phyloP scores from a whole-genome alignment of 1,140 invertebrate genomes.

The Lepidurus couesii region DNA sequence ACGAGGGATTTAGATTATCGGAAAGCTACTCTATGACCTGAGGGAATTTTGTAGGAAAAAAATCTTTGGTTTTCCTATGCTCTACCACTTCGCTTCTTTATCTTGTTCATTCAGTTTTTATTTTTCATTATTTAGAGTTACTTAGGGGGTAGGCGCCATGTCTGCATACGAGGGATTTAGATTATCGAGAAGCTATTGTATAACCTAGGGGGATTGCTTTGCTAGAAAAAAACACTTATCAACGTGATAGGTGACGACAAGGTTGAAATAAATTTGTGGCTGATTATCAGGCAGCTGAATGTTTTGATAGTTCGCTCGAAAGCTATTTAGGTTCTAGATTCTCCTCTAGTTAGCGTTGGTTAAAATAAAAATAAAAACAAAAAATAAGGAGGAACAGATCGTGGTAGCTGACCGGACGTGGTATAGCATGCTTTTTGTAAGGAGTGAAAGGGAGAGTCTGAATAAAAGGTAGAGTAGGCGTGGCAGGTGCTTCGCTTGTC shows the following conservation, averaged over 20 bases:
- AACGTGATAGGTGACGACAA: too few relatives aligned
- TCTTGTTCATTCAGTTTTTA: background rate
- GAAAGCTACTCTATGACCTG: background rate
- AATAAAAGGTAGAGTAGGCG: background rate
- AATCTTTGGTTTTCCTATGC: background rate
- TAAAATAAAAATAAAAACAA: background rate
- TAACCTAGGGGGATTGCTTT: background rate
- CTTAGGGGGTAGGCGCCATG: background rate
- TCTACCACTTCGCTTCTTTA: background rate
- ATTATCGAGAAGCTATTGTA: background rate
- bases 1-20: background rate
- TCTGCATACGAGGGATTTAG: background rate
- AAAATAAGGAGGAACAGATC: background rate
- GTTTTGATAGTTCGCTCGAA: too few relatives aligned
- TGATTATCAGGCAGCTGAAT: too few relatives aligned
- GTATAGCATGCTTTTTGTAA: background rate
- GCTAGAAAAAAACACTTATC: background rate
- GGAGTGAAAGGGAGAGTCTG: background rate
- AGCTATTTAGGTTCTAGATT: too few relatives aligned
- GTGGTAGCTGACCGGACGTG: slow-evolving; percentile 12
- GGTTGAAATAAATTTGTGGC: too few relatives aligned
- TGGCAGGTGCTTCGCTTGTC: background rate
- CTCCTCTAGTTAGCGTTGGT: too few relatives aligned
- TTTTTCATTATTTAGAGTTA: too few relatives aligned
- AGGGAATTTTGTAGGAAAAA: background rate